These are phyloP conservation scores for Drosophila trichaetosa DNA, from an alignment of 2,888 invertebrate species.

Conservation along the genomic window DNA sequence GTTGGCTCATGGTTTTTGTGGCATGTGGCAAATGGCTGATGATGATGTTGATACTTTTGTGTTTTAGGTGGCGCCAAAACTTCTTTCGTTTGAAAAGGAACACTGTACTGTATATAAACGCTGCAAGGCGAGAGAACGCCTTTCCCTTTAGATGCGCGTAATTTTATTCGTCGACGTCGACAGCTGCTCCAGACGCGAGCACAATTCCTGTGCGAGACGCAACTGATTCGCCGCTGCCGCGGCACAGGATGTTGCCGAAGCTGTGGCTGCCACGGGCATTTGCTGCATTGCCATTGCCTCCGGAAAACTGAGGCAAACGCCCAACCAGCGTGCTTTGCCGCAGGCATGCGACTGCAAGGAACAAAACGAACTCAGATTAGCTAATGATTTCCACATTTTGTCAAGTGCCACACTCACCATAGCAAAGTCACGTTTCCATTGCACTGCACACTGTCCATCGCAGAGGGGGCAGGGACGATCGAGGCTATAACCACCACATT, in stretches of 20 bases:
- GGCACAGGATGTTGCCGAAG: conserved; percentile 73
- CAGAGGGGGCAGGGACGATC: conserved; percentile 91
- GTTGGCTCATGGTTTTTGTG: conserved; percentile 35
- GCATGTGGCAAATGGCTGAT: conserved; percentile 51
- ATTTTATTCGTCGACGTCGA: conserved; percentile 84
- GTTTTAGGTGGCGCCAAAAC: conserved; percentile 46
- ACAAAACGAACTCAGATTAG: conserved; percentile 26
- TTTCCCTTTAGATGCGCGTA: conserved; percentile 75
- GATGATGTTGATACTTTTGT: conserved; percentile 40
- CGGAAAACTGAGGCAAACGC: conserved; percentile 87
- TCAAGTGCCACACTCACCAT: conserved; percentile 87
- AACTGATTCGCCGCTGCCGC: conserved; percentile 83
- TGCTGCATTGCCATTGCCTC: conserved; percentile 75
- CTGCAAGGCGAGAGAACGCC: not conserved
- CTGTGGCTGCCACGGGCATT: conserved; percentile 69
- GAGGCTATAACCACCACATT: conserved; percentile 92
- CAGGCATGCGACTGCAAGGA: conserved; percentile 89
- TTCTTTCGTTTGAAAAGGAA: conserved; percentile 61
- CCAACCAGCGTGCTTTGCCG: conserved; percentile 90
- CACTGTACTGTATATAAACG: conserved; percentile 52
- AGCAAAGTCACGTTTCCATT: conserved; percentile 91
- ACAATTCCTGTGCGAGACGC: conserved; percentile 86
- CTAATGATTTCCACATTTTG: not conserved
- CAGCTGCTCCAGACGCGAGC: conserved; percentile 86
- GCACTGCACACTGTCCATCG: conserved; percentile 89